Percentiles rank a stretch among this genome's conserved stretches.
phyloP scores from a whole-genome alignment of 2,888 invertebrate genomes.

The Drosophila kokeensis region DNA sequence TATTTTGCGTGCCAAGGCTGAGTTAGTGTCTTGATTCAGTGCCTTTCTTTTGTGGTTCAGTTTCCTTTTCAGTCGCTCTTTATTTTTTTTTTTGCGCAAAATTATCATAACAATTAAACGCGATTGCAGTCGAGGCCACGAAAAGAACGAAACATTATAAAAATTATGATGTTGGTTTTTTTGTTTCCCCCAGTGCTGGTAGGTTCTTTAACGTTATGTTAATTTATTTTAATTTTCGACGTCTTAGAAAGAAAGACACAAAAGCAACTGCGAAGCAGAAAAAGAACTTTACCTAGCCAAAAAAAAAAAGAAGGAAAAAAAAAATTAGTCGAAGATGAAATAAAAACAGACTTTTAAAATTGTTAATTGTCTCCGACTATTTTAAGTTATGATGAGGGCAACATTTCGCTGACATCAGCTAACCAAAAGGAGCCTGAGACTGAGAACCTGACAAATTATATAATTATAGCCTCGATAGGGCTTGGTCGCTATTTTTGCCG shows the following conservation, averaged over 20 bases:
- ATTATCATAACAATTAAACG: constrained; percentile 77
- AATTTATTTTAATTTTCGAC: constrained; percentile 73
- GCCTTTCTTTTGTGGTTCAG: constrained; percentile 56
- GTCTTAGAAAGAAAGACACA: constrained; percentile 45
- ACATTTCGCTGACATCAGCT: constrained; percentile 69
- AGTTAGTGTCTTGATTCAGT: constrained; percentile 40
- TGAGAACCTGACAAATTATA: constrained; percentile 67
- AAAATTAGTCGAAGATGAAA: constrained; percentile 17
- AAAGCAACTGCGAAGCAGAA: constrained; percentile 49
- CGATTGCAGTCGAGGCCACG: constrained; percentile 61
- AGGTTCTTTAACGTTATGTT: constrained; percentile 70
- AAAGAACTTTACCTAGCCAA: constrained; percentile 31
- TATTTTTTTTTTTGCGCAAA: constrained; percentile 18
- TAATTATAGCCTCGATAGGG: constrained; percentile 59
- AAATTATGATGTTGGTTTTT: constrained; percentile 53
- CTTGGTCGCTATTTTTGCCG: constrained; percentile 40
- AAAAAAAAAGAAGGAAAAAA: neutral
- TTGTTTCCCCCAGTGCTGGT: neutral
- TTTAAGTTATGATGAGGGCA: constrained; percentile 72
- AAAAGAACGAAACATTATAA: constrained; percentile 37
- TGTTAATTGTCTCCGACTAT: constrained; percentile 74
- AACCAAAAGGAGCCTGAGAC: constrained; percentile 54
- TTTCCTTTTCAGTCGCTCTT: constrained; percentile 51
- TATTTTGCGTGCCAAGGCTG: constrained; percentile 48
- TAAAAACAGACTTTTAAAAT: constrained; percentile 56